Conservation (phyloP, 2,888 invertebrate species). For the Antheraea assamensis region DNA sequence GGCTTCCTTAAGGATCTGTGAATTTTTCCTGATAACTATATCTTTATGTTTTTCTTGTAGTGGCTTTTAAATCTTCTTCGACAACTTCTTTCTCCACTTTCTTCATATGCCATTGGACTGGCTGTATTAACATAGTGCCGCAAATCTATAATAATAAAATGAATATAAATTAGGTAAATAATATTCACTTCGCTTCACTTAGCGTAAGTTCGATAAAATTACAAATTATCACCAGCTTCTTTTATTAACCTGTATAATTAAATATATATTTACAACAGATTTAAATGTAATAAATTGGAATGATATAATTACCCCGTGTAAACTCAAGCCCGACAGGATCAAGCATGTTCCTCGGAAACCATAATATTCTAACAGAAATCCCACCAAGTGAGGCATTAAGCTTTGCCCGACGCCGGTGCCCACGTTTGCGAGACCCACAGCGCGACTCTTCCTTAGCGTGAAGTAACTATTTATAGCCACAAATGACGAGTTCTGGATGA, state of each 20-base stretch:
- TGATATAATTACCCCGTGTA: conserved; percentile 81
- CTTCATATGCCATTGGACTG: conserved; percentile 82
- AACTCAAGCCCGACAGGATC: conserved; percentile 83
- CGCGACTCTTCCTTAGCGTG: conserved; percentile 84
- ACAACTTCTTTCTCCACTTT: conserved; percentile 62
- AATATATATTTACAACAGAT: background rate
- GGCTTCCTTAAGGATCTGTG: conserved; percentile 27
- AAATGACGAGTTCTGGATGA: conserved; percentile 87
- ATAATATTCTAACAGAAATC: conserved; percentile 84
- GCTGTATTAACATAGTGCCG: conserved; percentile 82
- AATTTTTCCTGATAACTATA: conserved; percentile 53
- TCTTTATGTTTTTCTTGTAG: conserved; percentile 59
- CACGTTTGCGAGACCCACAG: conserved; percentile 89
- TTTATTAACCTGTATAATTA: no score
- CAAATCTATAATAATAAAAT: conserved; percentile 65
- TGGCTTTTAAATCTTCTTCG: conserved; percentile 60
- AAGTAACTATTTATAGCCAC: conserved; percentile 88
- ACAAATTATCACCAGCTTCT: no score
- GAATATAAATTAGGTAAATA: no score
- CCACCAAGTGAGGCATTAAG: conserved; percentile 87
- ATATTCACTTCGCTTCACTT: no score
- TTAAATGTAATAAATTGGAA: background rate
- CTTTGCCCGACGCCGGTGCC: conserved; percentile 90
- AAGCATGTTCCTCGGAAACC: conserved; percentile 85
- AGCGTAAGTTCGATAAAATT: no score